Evolutionary conservation across 2,113 vertebrate species (phyloP).

Genomic region (Bos indicus): DNA sequence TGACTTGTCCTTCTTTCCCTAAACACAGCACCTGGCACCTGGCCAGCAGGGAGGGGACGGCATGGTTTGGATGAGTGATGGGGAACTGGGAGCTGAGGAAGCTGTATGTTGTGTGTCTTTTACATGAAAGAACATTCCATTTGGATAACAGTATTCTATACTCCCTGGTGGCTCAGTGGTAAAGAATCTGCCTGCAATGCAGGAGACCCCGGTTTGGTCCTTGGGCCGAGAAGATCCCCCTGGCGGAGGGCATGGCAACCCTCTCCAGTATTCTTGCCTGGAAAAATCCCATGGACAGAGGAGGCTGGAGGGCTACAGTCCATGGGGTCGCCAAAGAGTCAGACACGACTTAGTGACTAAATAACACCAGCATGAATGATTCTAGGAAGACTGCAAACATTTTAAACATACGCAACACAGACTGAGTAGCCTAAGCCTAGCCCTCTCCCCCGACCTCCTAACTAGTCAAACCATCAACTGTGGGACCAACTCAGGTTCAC

Average conservation of each 20-base stretch:
- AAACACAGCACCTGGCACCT: neutral
- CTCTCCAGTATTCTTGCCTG: neutral
- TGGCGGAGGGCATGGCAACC: neutral
- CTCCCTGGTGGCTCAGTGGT: neutral
- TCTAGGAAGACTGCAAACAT: neutral
- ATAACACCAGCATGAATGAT: neutral
- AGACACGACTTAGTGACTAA: neutral
- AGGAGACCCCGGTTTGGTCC: neutral
- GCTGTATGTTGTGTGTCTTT: rapidly evolving
- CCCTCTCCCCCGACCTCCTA: neutral
- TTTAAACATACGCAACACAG: rapidly evolving
- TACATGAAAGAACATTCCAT: neutral
- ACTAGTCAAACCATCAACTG: neutral
- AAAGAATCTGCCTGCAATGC: neutral
- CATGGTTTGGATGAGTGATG: neutral
- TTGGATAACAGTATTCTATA: neutral
- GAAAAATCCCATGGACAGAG: neutral
- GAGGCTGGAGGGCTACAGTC: neutral
- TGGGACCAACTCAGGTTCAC: rapidly evolving
- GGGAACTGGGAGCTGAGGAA: neutral
- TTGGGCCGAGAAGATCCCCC: neutral
- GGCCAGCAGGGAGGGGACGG: rapidly evolving
- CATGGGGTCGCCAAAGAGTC: neutral
- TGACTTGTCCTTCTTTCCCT: too few species aligned
- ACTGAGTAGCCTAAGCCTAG: rapidly evolving